Conservation (phyloP, 2,113 vertebrate genomes). For the Aythya baeri region DNA sequence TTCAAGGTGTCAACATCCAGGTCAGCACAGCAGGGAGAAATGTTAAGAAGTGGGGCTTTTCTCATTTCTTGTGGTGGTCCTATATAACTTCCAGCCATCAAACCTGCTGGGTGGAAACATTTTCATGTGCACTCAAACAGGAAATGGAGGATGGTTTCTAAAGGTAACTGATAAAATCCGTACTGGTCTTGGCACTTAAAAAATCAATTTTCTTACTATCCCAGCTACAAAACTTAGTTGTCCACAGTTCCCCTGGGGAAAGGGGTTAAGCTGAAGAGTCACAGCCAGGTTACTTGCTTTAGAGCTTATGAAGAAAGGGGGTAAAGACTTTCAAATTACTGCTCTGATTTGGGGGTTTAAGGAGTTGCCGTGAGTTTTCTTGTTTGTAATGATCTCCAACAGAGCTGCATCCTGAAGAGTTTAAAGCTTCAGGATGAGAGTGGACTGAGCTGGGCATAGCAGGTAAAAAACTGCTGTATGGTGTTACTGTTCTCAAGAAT, state of each 20-base stretch:
- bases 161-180: accelerated
- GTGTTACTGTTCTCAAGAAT: accelerated
- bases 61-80: too few species aligned
- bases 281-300: background rate
- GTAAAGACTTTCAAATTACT: background rate
- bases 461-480: background rate
- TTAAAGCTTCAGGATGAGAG: background rate
- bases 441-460: background rate
- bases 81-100: too few species aligned
- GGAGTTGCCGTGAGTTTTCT: background rate
- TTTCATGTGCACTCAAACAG: background rate
- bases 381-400: background rate
- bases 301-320: background rate
- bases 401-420: background rate
- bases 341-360: background rate
- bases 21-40: too few species aligned
- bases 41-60: too few species aligned
- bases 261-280: background rate
- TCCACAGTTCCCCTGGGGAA: background rate
- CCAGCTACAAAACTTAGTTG: background rate
- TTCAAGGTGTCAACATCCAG: too few species aligned
- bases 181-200: background rate
- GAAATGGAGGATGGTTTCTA: background rate
- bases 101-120: background rate
- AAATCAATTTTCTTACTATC: background rate